A percentile compares a stretch with the other conserved stretches of the same genome.
Conservation (phyloP, 2,113 vertebrate genomes). For the Benitochromis conjunctus region DNA sequence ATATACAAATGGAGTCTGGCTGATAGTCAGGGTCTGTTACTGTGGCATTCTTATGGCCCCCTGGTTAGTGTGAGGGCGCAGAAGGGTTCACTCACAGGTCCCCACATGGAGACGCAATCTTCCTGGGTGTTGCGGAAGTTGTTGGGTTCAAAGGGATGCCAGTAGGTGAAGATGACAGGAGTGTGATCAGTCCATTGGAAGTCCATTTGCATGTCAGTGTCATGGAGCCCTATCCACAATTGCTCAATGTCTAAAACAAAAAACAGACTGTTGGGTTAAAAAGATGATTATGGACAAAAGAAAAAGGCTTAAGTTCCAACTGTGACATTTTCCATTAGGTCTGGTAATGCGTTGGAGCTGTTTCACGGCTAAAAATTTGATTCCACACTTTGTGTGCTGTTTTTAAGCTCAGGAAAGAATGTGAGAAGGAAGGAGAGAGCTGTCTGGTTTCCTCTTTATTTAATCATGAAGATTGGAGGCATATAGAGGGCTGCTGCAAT, state of each 20-base stretch:
- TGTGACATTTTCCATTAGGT: not conserved
- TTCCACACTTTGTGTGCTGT: not conserved
- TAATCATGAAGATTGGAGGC: not conserved
- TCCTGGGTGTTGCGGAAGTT: conserved; percentile 92
- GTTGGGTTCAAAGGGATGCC: conserved; percentile 97
- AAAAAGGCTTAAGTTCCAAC: not conserved
- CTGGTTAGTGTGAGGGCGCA: not conserved
- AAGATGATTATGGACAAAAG: not conserved
- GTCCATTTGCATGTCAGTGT: conserved; percentile 92
- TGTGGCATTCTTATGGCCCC: not conserved
- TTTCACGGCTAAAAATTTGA: not conserved
- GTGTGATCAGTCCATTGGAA: conserved; percentile 96
- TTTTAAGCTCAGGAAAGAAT: not conserved
- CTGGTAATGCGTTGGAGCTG: not conserved
- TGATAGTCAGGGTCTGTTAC: not conserved
- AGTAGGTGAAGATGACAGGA: conserved; percentile 89
- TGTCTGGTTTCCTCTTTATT: not conserved
- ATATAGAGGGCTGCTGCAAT: not conserved
- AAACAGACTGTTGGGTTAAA: not conserved
- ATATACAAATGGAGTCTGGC: not conserved
- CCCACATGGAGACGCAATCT: conserved; percentile 96
- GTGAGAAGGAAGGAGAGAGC: not conserved
- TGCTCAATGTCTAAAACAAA: conserved; percentile 83
- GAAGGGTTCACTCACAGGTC: conserved; percentile 78
- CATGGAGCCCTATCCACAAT: conserved; percentile 95